Evolutionary conservation across 2,888 invertebrate species (phyloP).

Genomic region (Coleophora flavipennella): DNA sequence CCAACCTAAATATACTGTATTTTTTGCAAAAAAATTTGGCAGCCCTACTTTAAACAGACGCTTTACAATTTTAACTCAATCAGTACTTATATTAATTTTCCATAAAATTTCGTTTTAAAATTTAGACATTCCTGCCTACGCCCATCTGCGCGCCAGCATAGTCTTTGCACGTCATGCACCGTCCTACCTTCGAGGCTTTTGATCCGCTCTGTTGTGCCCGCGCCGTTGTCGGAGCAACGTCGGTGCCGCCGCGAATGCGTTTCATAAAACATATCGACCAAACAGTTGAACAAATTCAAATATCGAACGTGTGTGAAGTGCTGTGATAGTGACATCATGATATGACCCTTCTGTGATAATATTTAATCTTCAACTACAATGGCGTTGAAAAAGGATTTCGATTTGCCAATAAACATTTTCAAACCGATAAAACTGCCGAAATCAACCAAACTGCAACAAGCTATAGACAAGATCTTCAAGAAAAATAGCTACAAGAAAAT

Average conservation of each 20-base stretch:
- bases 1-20: too few species aligned
- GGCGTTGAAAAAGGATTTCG: constrained; percentile 67
- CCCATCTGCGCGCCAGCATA: constrained; percentile 20
- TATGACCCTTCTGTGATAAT: constrained; percentile 37
- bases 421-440: constrained; percentile 55
- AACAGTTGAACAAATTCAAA: not conserved
- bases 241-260: constrained; percentile 29
- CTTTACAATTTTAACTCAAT: too few species aligned
- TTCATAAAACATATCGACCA: constrained; percentile 12
- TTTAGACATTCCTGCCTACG: not conserved
- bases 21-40: too few species aligned
- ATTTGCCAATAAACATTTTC: constrained; percentile 51
- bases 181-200: constrained; percentile 41
- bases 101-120: too few species aligned
- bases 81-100: too few species aligned
- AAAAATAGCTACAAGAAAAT: constrained; percentile 65
- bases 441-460: constrained; percentile 41
- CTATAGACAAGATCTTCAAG: constrained; percentile 60
- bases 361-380: constrained; percentile 29
- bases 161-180: constrained; percentile 41
- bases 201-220: constrained; percentile 53
- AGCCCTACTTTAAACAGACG: too few species aligned
- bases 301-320: constrained; percentile 26
- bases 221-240: constrained; percentile 59
- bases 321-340: constrained; percentile 53